Evolutionary conservation across 2,797 vertebrate species (phyloP), one percentile per base, ranked within the genome.

Genomic region (Danionella dracula): DNA sequence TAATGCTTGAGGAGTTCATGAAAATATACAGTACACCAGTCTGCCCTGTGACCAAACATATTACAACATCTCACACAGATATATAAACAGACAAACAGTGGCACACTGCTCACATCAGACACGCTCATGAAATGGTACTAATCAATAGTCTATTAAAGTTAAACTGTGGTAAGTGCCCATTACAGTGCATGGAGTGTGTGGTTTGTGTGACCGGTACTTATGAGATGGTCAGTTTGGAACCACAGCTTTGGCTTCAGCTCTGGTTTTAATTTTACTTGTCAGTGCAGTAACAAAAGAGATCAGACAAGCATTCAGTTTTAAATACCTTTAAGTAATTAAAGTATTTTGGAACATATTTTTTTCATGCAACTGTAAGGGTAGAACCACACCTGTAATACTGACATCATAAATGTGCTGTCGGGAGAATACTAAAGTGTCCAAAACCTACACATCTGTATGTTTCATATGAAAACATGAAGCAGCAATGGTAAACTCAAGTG

Each of bases 21-120:
- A 80, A 82, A 73, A 75, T 76, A 79, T 79, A 80, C 78, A 80
- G 76, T 80, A 78, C 76, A 79, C 66, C 71, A 73, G 68, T 73
- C 48, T 75, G 66, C 65, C 74, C 46, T 72, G 66, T 79, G 70
- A 72, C 60, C 70, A 74, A 57, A 31, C 54, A 75, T 60, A 73
- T 73, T 67, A 77, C 67, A 71, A 66, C 54, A 54, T 44, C 35
- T 34, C 21, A 64, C 35, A 65, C n/a, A 35, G 16, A 56, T 63
- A 71, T 19, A 59, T 19, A 70, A 64, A 66, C 23, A 32, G 50
- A 48, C n/a, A 45, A 50, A 23, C 19, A 65, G 64, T 45, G 41
- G 45, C 49, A 55, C 64, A 62, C 55, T 61, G 58, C 40, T 64
- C 51, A 64, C 51, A 70, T 54, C n/a, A 44, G 44, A 38, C 40